Evolutionary conservation across 2,888 invertebrate genomes (phyloP), one percentile per base, ranked within the genome.

Genomic region (Eupithecia tripunctaria): DNA sequence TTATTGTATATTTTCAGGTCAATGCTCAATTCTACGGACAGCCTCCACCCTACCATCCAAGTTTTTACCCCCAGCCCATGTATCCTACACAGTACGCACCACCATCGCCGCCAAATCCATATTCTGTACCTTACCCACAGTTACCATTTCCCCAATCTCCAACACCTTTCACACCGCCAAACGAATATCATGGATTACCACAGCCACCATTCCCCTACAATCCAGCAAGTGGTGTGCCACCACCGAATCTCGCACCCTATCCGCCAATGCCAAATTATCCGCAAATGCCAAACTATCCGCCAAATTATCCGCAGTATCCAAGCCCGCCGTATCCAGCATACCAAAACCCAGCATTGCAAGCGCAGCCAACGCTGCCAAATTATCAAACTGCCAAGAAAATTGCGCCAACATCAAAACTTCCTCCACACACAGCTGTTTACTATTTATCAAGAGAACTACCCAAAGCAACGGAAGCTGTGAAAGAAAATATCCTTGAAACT

Each of bases 351-450:
- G 56, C 25, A 56, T 56, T 14, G 21, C 56, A 56, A 56, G 25
- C 21, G 56, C 56, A 56, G 12, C 56, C 56, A 25, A 56, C 56
- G 6, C 5, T 56, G 25, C 62, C 36, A 18, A 36, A n/a, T 6
- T 32, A 63, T n/a, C 27, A 36, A 32, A 47, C 21, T 27, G n/a
- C 8, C 38, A 56, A 51, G 18, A 29, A 15, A 56, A 38, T 32
- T 32, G 14, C 18, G 8, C 70, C 32, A 29, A 0, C 43, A 6
- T 78, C 84, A 60, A 85, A 81, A 78, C 80, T 82, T 56, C 79
- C 74, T 6, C 82, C 84, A 27, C 74, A 82, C 64, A 79, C 82
- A 0, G 84, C 86, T 12, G 86, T 80, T 0, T 86, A 85, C 75
- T 86, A 83, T 51, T 43, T 86, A 0, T 71, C 80, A 2, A 79